Evolutionary conservation across 2,888 invertebrate genomes (phyloP), one percentile per base, ranked within the genome.

Genomic region (Eupsilia transversa): DNA sequence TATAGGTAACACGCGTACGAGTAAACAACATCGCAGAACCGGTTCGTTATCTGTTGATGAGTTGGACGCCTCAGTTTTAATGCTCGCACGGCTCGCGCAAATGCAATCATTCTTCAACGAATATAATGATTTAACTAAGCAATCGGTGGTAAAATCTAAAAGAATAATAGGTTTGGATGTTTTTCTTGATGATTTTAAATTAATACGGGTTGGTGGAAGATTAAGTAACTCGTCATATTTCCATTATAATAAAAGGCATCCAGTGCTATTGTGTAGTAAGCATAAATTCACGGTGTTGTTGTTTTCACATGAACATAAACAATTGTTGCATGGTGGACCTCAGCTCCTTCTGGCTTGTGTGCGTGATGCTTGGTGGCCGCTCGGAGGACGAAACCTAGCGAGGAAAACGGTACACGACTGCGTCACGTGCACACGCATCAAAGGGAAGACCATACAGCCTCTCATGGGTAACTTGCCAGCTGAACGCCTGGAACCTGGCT

Each of bases 381-480:
- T 66, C 6, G 66, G 66, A 33, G 66, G 66, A 12, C 14, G 66
- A 12, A 66, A 66, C 33, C 54, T 66, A 12, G 66, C 66, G 1
- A 54, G 38, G 27, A 54, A 52, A n/a, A 38, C 43, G 14, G 35
- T 38, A 23, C 66, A 56, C 27, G 41, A 20, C n/a, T 52, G 66
- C 12, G 54, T 66, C 10, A 38, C 17, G 38, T 66, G 66, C 20
- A 54, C 54, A 5, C 54, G 54, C n/a, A 54, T 54, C 27, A 54
- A 54, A n/a, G 54, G 27, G 27, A 54, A 54, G 27, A 54, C 54
- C 5, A n/a, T 54, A 14, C 54, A n/a, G 54, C 54, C 54, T 14
- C 54, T 54, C 54, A 54, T 54, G 54, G 54, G 54, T n/a, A 54
- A 54, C 54, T 54, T 54, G 27, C 54, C 54, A 12, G 54, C 54